Evolutionary conservation across 1,140 invertebrate species (phyloP).

Genomic region (Berghia stephanieae): DNA sequence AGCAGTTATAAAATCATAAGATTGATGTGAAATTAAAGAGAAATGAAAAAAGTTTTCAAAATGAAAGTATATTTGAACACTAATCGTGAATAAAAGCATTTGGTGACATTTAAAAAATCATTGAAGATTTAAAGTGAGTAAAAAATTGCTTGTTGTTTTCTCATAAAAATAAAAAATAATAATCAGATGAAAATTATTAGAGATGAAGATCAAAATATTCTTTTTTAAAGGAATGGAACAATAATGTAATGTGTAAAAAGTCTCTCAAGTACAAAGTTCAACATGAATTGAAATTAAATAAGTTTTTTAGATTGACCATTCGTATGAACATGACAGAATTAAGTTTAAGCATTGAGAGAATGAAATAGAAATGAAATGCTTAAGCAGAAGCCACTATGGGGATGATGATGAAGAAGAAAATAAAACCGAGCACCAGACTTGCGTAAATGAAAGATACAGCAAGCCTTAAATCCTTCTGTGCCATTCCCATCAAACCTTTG

Average conservation of each 20-base stretch:
- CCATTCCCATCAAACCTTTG: constrained; percentile 59
- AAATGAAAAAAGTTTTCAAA: too few species aligned
- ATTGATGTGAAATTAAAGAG: too few species aligned
- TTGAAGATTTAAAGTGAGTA: too few species aligned
- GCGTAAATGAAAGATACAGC: constrained; percentile 53
- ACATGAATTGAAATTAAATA: neutral
- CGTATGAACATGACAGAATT: neutral
- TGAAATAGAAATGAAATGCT: neutral
- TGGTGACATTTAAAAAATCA: too few species aligned
- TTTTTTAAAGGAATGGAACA: neutral
- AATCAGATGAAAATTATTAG: too few species aligned
- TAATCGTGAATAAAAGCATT: too few species aligned
- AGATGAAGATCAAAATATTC: too few species aligned
- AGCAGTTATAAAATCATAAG: too few species aligned
- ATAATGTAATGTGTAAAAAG: neutral
- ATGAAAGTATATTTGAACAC: too few species aligned
- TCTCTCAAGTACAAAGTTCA: neutral
- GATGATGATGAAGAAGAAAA: constrained; percentile 46
- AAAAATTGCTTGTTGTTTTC: too few species aligned
- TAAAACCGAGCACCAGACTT: constrained; percentile 46
- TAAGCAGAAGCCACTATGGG: constrained; percentile 35
- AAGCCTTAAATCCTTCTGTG: constrained; percentile 51
- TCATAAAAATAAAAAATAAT: too few species aligned
- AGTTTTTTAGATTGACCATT: neutral
- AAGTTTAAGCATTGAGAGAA: neutral